phyloP scores from a whole-genome alignment of 2,888 invertebrate species.

The Metopia argyrocephala region DNA sequence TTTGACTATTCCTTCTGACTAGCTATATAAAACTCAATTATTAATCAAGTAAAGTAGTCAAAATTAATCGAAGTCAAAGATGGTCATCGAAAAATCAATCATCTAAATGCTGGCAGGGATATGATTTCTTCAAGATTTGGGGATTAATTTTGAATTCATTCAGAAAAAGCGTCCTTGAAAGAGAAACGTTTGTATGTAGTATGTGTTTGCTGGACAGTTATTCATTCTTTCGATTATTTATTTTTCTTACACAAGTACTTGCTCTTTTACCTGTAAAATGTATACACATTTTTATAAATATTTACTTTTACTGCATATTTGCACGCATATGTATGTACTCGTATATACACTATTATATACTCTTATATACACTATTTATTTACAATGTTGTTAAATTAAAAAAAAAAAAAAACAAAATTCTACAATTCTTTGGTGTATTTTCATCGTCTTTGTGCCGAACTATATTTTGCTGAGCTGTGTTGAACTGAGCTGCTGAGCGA shows the following conservation, averaged over 20 bases:
- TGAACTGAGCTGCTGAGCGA: neutral
- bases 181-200: neutral
- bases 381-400: conserved; percentile 25
- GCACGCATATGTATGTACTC: neutral
- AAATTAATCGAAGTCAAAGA: no score
- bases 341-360: no score
- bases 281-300: no score
- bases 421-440: conserved; percentile 26
- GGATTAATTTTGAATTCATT: neutral
- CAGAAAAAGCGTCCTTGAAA: neutral
- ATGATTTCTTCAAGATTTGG: no score
- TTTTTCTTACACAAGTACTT: neutral
- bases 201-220: neutral
- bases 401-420: conserved; percentile 22
- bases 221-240: neutral
- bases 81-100: no score
- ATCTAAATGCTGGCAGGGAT: no score
- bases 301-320: neutral
- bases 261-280: neutral
- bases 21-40: no score
- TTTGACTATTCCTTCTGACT: no score
- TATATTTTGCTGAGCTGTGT: neutral
- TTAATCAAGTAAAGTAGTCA: no score
- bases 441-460: conserved; percentile 7
- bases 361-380: conserved; percentile 14